These are phyloP conservation scores for Echeneis naucrates DNA, from an alignment of 2,797 vertebrate species.

Conservation along the genomic window DNA sequence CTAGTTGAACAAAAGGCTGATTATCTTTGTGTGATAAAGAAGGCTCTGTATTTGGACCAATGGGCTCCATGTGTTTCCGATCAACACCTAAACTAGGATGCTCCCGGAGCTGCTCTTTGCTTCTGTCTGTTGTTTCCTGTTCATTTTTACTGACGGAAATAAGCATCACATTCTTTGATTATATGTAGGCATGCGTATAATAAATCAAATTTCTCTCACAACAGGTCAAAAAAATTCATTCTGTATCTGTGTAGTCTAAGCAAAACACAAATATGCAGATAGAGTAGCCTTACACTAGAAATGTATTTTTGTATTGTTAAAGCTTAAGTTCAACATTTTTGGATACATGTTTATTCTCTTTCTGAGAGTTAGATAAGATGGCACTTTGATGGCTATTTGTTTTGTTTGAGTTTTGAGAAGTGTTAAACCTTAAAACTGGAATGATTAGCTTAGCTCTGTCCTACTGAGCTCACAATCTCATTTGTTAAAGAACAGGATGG, in stretches of 20 bases:
- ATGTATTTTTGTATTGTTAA: conserved; percentile 2
- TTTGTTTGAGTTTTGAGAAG: background rate
- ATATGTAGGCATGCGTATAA: conserved; percentile 15
- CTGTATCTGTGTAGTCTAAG: background rate
- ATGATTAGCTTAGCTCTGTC: background rate
- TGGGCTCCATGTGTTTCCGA: conserved; percentile 75
- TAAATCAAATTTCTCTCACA: conserved; percentile 18
- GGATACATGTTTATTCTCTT: background rate
- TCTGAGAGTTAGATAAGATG: background rate
- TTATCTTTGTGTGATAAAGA: conserved; percentile 71
- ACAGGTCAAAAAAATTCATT: background rate
- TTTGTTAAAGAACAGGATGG: background rate
- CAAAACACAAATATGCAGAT: background rate
- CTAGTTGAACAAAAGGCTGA: conserved; percentile 69
- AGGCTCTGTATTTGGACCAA: conserved; percentile 73
- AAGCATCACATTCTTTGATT: conserved; percentile 24
- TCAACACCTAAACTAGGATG: conserved; percentile 57
- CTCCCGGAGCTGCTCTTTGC: conserved; percentile 51
- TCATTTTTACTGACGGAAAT: conserved; percentile 26
- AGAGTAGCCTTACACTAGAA: background rate
- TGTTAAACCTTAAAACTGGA: too few relatives aligned
- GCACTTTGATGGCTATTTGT: background rate
- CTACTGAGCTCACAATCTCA: background rate
- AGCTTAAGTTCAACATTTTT: conserved; percentile 3
- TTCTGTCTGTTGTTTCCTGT: conserved; percentile 29